Evolutionary conservation across 2,888 invertebrate genomes (phyloP).

Genomic region (Parochlus steinenii): DNA sequence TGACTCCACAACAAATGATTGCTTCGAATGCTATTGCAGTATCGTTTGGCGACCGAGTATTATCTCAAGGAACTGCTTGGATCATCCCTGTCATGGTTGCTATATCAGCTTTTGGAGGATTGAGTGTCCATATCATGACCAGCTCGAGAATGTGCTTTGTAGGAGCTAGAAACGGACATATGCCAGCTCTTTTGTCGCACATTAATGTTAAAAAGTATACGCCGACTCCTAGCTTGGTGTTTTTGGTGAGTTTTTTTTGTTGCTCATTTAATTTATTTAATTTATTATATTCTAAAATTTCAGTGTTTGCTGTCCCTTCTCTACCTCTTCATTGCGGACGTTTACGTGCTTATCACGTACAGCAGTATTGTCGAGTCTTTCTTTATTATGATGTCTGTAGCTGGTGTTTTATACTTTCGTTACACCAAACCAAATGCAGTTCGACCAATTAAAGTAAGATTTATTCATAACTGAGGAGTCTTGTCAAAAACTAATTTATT

Average conservation of each 20-base stretch:
- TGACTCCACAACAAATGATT: constrained; percentile 65
- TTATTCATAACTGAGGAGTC: background rate
- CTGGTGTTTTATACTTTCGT: constrained; percentile 68
- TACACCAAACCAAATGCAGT: constrained; percentile 60
- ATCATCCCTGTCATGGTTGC: constrained; percentile 85
- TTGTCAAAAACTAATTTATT: constrained; percentile 4
- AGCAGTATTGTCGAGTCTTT: constrained; percentile 85
- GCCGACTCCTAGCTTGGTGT: constrained; percentile 65
- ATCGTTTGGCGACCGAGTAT: constrained; percentile 62
- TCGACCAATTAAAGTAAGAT: constrained; percentile 65
- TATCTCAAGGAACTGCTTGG: constrained; percentile 55
- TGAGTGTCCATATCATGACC: constrained; percentile 91
- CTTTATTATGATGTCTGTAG: constrained; percentile 75
- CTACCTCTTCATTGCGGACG: constrained; percentile 71
- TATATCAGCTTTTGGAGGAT: constrained; percentile 78
- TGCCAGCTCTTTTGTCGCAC: constrained; percentile 63
- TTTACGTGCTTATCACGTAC: constrained; percentile 77
- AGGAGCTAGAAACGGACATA: constrained; percentile 78
- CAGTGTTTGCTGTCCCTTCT: constrained; percentile 69
- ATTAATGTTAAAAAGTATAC: constrained; percentile 59
- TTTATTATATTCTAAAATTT: constrained; percentile 20
- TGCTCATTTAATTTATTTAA: no score
- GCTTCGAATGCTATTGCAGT: constrained; percentile 92
- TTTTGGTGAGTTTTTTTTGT: constrained; percentile 52
- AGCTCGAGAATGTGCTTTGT: constrained; percentile 85